Evolutionary conservation across 2,888 invertebrate species (phyloP).

Genomic region (Zaprionus obscuricornis): DNA sequence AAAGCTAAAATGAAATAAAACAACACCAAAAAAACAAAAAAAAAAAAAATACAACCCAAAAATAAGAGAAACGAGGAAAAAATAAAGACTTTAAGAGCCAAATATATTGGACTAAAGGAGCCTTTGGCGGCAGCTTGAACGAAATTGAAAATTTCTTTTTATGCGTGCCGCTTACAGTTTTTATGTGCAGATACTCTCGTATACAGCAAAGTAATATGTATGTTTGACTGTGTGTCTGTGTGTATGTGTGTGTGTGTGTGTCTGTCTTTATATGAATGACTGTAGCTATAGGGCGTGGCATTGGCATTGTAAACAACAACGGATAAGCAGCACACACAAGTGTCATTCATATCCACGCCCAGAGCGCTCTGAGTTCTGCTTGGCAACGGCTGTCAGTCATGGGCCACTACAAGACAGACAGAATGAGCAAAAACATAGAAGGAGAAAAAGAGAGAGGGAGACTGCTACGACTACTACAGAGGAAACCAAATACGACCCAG

Average conservation of each 20-base stretch:
- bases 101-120: slow-evolving; percentile 1
- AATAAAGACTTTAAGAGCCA: slow-evolving; percentile 16
- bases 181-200: slow-evolving; percentile 69
- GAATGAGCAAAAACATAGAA: not conserved
- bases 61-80: slow-evolving; percentile 3
- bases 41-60: too few relatives aligned
- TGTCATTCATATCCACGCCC: slow-evolving; percentile 62
- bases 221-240: not conserved
- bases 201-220: slow-evolving; percentile 42
- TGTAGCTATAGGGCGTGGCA: slow-evolving; percentile 63
- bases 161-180: slow-evolving; percentile 66
- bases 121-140: slow-evolving; percentile 56
- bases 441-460: not conserved
- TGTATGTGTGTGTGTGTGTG: slow-evolving; percentile 5
- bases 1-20: slow-evolving; percentile 2
- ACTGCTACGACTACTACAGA: too few relatives aligned
- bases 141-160: slow-evolving; percentile 71
- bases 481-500: slow-evolving; percentile 14
- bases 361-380: slow-evolving; percentile 12
- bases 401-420: slow-evolving; percentile 10
- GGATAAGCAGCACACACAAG: slow-evolving; percentile 74
- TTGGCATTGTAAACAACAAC: slow-evolving; percentile 71
- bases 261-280: slow-evolving; percentile 25
- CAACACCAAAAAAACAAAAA: not conserved
- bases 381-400: slow-evolving; percentile 48